Evolutionary conservation across 2,888 invertebrate genomes (phyloP).

Genomic region (Agrotis exclamationis): DNA sequence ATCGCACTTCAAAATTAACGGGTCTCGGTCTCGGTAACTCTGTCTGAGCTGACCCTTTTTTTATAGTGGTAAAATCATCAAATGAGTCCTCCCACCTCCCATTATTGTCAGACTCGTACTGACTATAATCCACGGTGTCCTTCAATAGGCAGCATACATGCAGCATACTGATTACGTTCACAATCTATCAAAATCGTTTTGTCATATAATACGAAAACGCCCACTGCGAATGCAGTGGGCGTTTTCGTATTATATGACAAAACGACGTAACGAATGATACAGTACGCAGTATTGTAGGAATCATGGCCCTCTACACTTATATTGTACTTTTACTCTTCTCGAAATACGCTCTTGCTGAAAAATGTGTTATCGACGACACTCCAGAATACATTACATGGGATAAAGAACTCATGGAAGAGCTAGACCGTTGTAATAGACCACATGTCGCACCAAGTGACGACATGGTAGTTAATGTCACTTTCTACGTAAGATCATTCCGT

Average conservation of each 20-base stretch:
- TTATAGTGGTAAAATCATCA: too few species aligned
- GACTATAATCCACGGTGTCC: too few species aligned
- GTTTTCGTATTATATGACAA: constrained; percentile 31
- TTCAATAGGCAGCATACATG: too few species aligned
- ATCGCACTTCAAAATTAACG: too few species aligned
- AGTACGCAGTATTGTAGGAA: constrained; percentile 23
- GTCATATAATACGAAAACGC: constrained; percentile 22
- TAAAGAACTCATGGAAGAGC: constrained; percentile 47
- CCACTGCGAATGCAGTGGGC: constrained; percentile 36
- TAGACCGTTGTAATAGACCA: background rate
- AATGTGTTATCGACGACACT: constrained; percentile 21
- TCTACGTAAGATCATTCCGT: constrained; percentile 66
- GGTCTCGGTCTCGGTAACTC: too few species aligned
- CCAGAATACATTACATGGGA: constrained; percentile 58
- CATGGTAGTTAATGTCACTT: constrained; percentile 49
- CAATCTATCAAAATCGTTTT: too few species aligned
- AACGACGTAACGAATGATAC: background rate
- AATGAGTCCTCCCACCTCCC: too few species aligned
- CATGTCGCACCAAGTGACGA: constrained; percentile 22
- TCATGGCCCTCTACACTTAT: constrained; percentile 39
- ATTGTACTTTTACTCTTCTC: constrained; percentile 29
- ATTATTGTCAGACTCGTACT: too few species aligned
- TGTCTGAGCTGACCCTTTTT: too few species aligned
- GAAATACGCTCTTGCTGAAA: background rate
- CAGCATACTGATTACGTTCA: too few species aligned